Percentiles rank a stretch among this genome's conserved stretches.
Evolutionary conservation across 1,140 invertebrate species (phyloP).

Genomic region (Meloidogyne chitwoodi): DNA sequence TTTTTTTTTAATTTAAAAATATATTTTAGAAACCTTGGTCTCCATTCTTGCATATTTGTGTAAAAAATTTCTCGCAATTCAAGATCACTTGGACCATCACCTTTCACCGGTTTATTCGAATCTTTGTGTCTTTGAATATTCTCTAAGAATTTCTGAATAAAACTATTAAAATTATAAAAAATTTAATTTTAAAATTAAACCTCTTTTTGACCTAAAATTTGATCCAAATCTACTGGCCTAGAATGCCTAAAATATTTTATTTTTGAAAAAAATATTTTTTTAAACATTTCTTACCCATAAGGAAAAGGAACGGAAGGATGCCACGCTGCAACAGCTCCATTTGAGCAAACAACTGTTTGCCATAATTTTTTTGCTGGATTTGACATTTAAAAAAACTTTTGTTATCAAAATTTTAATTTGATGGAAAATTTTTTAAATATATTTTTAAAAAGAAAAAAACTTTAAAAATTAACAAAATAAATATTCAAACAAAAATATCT

Average conservation of each 20-base stretch:
- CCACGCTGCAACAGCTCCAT: slow-evolving; percentile 74
- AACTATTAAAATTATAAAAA: not conserved
- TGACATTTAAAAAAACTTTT: not conserved
- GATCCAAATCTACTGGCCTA: not conserved
- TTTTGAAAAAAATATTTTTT: no score
- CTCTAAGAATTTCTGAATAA: not conserved
- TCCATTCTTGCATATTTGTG: slow-evolving; percentile 27
- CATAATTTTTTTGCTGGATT: slow-evolving; percentile 5
- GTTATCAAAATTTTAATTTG: not conserved
- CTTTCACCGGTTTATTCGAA: not conserved
- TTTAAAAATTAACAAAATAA: not conserved
- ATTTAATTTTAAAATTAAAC: not conserved
- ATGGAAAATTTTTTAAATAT: not conserved
- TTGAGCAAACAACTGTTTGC: slow-evolving; percentile 22
- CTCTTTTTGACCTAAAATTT: not conserved
- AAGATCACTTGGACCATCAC: slow-evolving; percentile 21
- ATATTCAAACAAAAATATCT: not conserved
- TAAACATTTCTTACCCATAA: slow-evolving; percentile 68
- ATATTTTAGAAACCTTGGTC: slow-evolving; percentile 26
- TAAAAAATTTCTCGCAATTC: slow-evolving; percentile 33
- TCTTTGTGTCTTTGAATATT: not conserved
- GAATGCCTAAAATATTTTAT: not conserved
- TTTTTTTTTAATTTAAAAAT: no score
- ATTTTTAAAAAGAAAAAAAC: not conserved
- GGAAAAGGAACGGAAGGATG: slow-evolving; percentile 77